These are phyloP conservation scores for Eurystomus gularis DNA, from an alignment of 2,113 vertebrate genomes.

Conservation along the genomic window DNA sequence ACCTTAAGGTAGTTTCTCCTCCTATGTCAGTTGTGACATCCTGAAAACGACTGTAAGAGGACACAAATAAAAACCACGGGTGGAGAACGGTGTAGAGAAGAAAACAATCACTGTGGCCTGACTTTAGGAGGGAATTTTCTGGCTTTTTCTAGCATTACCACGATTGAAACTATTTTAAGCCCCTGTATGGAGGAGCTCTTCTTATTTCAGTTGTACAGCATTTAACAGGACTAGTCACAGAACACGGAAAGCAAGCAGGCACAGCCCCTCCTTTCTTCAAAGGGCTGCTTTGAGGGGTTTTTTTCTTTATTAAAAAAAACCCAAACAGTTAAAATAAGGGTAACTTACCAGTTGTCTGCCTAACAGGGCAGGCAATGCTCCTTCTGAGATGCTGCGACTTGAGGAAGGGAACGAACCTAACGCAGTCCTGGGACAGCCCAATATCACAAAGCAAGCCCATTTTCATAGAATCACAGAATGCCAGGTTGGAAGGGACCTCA, in stretches of 20 bases:
- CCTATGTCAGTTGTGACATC: background rate
- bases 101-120: background rate
- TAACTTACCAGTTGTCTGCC: background rate
- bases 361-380: background rate
- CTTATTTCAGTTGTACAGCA: background rate
- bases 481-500: no score
- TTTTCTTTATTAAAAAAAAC: background rate
- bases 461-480: no score
- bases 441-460: background rate
- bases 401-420: background rate
- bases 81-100: background rate
- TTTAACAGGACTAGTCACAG: background rate
- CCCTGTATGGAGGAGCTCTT: background rate
- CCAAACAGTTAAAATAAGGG: background rate
- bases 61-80: background rate
- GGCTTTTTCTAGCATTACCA: conserved; percentile 28
- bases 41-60: background rate
- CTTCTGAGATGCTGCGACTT: background rate
- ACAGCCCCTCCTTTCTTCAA: background rate
- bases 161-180: conserved; percentile 43
- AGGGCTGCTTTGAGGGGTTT: background rate
- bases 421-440: background rate
- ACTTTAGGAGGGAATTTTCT: conserved; percentile 19
- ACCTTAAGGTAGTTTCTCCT: background rate
- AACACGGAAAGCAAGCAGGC: background rate